Evolutionary conservation across 2,888 invertebrate genomes (phyloP), one percentile per base, ranked within the genome.

Genomic region (Galerucella nymphaeae): DNA sequence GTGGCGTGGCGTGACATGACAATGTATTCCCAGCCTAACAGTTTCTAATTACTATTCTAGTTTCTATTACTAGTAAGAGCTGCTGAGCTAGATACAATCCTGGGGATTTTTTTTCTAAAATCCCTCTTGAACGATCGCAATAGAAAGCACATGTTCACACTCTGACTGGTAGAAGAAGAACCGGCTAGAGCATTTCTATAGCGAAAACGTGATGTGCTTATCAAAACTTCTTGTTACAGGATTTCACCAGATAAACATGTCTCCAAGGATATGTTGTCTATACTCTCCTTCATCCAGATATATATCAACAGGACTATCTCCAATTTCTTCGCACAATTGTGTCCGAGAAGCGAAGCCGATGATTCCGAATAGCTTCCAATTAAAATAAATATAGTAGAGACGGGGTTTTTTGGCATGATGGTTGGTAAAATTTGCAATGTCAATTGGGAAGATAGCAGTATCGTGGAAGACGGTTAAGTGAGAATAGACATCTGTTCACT

Each of bases 131-230:
- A 45, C 10, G 62, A 66, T 66, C 23, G 66, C 71, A 55, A 71
- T 71, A 71, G 61, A 61, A 53, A 66, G 62, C 71, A 71, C 55
- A 67, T 71, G 71, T 71, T 71, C 62, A 42, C 66, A 57, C 62
- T 9, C 41, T 45, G 62, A 53, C 62, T 61, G 20, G 18, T 14
- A 45, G 64, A 70, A 68, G 68, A 68, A 63, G 62, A 72, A 71
- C 71, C 71, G 42, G 42, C 61, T 13, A 62, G 61, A 62, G 42
- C 41, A 62, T 42, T 73, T 70, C 75, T 74, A 72, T 68, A 70
- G 72, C 55, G 63, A 50, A 58, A 65, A 73, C 75, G 75, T 75
- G 75, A 69, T 20, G 41, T 13, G 75, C 67, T 75, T 75, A 75
- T 75, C 69, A 53, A 71, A 73, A 63, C 55, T 50, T 42, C 62